Evolutionary conservation across 64 coral and sea anemone species (phyloP).

Genomic region (Pocillopora damicornis): DNA sequence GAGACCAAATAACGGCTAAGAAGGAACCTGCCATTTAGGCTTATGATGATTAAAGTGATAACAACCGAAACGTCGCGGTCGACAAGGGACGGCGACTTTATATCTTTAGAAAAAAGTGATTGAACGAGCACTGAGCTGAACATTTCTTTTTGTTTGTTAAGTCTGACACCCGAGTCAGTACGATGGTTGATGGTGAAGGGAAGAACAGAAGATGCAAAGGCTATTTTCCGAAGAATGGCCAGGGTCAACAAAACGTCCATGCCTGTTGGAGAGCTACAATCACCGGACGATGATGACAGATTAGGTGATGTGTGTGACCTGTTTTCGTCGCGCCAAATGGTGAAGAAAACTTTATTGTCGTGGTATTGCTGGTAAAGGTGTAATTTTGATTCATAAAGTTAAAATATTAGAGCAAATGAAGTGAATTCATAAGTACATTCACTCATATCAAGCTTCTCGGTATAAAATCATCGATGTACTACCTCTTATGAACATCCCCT

Average conservation of each 20-base stretch:
- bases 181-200: conserved; percentile 39
- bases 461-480: too few species aligned
- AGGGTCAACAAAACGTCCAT: conserved; percentile 31
- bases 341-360: conserved; percentile 28
- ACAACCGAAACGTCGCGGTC: too few species aligned
- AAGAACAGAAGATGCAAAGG: conserved; percentile 1
- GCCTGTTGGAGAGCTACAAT: conserved; percentile 8
- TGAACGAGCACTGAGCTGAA: not conserved
- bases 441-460: too few species aligned
- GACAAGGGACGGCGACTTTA: too few species aligned
- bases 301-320: conserved; percentile 61
- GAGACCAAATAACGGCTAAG: too few species aligned
- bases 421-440: too few species aligned
- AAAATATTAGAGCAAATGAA: too few species aligned
- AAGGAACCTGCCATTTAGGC: too few species aligned
- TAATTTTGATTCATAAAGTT: not conserved
- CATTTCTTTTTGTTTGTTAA: not conserved
- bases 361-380: conserved; percentile 54
- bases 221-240: conserved; percentile 35
- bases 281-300: conserved; percentile 38
- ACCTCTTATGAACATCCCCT: too few species aligned
- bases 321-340: conserved; percentile 40
- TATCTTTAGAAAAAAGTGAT: too few species aligned
- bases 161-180: conserved; percentile 44
- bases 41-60: too few species aligned